A percentile compares a stretch with the other conserved stretches of the same genome.
phyloP scores from a whole-genome alignment of 2,113 vertebrate species.

The Setophaga coronata region DNA sequence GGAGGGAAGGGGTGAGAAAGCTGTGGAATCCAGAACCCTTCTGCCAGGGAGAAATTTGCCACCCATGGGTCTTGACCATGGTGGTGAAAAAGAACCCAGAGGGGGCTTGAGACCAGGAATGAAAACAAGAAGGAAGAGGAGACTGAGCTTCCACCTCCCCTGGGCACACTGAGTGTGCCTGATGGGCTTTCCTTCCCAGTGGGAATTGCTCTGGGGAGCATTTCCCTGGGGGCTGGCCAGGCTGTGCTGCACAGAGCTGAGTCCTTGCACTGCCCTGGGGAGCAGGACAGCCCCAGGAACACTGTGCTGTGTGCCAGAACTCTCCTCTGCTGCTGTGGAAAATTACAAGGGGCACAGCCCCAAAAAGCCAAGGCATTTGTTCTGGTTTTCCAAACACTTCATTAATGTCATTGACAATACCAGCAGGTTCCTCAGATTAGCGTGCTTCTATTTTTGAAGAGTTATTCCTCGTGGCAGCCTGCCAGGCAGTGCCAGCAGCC shows the following conservation, averaged over 20 bases:
- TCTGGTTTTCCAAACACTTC: conserved; percentile 39
- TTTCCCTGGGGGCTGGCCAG: neutral
- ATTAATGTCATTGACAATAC: conserved; percentile 43
- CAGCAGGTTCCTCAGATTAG: conserved; percentile 61
- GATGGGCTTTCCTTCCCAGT: neutral
- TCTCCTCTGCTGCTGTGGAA: neutral
- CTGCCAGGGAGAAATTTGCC: neutral
- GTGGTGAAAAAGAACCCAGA: neutral
- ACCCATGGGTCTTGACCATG: rapidly evolving
- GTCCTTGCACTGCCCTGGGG: neutral
- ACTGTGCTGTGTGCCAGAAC: rapidly evolving
- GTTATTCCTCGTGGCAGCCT: conserved; percentile 7
- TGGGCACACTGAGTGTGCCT: neutral
- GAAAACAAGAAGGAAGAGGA: neutral
- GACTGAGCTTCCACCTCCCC: neutral
- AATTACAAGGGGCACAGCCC: conserved; percentile 3
- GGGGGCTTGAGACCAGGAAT: neutral
- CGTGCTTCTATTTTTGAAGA: conserved; percentile 66
- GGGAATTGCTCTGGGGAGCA: neutral
- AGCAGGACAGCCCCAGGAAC: neutral
- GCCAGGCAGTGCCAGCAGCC: conserved; percentile 2
- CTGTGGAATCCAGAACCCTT: neutral
- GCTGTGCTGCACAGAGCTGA: rapidly evolving
- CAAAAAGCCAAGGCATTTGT: neutral
- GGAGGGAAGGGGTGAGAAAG: neutral